Evolutionary conservation across 2,888 invertebrate species (phyloP).

Genomic region (Petrolisthes manimaculis): DNA sequence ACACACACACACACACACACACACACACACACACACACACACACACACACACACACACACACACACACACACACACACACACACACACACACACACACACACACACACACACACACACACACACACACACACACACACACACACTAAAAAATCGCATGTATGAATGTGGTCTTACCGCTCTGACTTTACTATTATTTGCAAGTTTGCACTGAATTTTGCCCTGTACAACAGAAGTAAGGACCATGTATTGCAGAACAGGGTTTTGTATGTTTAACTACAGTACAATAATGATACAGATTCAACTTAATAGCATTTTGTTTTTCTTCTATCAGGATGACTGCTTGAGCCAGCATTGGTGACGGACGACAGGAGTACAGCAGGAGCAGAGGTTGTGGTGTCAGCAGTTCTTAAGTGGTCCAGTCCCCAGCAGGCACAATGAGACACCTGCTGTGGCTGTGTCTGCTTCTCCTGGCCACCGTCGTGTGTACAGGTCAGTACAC

Average conservation of each 20-base stretch:
- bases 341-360: not conserved
- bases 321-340: not conserved
- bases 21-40: not conserved
- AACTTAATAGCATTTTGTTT: not conserved
- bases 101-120: not conserved
- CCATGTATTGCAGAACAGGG: too few species aligned
- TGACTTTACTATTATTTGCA: too few species aligned
- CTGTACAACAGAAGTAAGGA: too few species aligned
- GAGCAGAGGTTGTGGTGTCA: not conserved
- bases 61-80: not conserved
- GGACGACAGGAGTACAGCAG: not conserved
- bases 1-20: not conserved
- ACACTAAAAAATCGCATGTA: not conserved
- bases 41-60: not conserved
- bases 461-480: not conserved
- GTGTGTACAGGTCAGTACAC: constrained; percentile 20
- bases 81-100: not conserved
- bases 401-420: not conserved
- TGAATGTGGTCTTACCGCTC: too few species aligned
- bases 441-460: not conserved
- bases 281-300: not conserved
- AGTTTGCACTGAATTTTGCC: too few species aligned
- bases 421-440: constrained; percentile 7
- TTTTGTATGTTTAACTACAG: not conserved
- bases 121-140: not conserved